Evolutionary conservation across 2,888 invertebrate species (phyloP).

Genomic region (Tipula vernalis): DNA sequence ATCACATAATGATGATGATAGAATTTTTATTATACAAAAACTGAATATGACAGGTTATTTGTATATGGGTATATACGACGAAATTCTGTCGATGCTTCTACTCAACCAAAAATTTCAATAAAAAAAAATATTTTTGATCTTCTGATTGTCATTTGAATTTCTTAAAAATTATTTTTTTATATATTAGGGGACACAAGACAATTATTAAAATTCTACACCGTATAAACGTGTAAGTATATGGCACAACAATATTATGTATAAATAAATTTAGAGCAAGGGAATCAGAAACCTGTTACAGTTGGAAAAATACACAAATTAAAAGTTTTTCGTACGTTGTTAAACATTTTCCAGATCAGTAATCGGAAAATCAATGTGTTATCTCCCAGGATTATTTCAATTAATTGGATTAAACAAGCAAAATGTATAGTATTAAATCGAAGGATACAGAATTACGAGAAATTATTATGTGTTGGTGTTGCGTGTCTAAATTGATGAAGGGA

Average conservation of each 20-base stretch:
- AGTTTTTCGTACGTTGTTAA: background rate
- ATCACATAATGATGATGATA: background rate
- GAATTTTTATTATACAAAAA: background rate
- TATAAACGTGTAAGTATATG: background rate
- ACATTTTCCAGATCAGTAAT: background rate
- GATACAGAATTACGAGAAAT: background rate
- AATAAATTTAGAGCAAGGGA: background rate
- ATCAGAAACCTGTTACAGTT: background rate
- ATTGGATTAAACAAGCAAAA: background rate
- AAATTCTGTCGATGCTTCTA: background rate
- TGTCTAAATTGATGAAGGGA: background rate
- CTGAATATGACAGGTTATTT: background rate
- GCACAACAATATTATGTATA: background rate
- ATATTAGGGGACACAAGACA: background rate
- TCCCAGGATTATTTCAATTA: background rate
- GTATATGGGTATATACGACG: background rate
- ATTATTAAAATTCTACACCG: background rate
- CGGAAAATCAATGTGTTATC: background rate
- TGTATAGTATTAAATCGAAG: background rate
- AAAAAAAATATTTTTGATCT: background rate
- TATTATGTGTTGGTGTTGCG: background rate
- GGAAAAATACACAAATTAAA: background rate
- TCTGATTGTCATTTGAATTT: constrained; percentile 4
- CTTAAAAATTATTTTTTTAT: background rate
- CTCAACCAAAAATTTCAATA: background rate